Percentiles rank a stretch among this genome's conserved stretches.
Evolutionary conservation across 2,113 vertebrate species (phyloP).

Genomic region (Nothoprocta perdicaria): DNA sequence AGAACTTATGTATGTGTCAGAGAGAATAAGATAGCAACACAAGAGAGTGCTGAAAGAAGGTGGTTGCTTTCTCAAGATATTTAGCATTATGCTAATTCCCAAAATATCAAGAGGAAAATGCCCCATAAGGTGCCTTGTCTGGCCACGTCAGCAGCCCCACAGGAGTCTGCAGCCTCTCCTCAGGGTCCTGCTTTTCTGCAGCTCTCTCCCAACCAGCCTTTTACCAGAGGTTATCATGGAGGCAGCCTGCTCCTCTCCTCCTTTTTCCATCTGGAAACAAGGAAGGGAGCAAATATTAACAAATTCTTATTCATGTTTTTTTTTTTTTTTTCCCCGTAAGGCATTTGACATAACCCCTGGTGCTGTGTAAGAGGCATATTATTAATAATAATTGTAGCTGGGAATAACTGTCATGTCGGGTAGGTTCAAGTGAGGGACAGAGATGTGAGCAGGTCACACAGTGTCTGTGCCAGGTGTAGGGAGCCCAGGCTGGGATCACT

Average conservation of each 20-base stretch:
- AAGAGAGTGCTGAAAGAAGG: background rate
- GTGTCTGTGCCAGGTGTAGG: background rate
- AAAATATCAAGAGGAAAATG: background rate
- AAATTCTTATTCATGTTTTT: background rate
- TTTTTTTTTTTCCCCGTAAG: constrained; percentile 10
- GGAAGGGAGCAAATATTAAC: background rate
- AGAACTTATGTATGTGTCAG: background rate
- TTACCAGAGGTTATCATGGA: background rate
- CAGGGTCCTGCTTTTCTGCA: background rate
- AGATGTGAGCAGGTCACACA: background rate
- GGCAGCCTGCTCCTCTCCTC: background rate
- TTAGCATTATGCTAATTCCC: background rate
- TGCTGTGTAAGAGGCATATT: background rate
- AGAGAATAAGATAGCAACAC: rapidly evolving
- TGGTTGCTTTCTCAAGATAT: background rate
- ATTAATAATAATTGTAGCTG: background rate
- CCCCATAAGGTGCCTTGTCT: background rate
- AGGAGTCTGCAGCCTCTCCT: background rate
- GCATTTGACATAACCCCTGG: background rate
- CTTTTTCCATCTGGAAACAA: background rate
- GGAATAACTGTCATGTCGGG: background rate
- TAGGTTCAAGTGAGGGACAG: background rate
- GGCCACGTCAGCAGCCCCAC: background rate
- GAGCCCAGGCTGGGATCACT: background rate
- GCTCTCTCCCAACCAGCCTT: background rate